phyloP scores from a whole-genome alignment of 92 coral and sea anemone species.

The Actinernus sp. region DNA sequence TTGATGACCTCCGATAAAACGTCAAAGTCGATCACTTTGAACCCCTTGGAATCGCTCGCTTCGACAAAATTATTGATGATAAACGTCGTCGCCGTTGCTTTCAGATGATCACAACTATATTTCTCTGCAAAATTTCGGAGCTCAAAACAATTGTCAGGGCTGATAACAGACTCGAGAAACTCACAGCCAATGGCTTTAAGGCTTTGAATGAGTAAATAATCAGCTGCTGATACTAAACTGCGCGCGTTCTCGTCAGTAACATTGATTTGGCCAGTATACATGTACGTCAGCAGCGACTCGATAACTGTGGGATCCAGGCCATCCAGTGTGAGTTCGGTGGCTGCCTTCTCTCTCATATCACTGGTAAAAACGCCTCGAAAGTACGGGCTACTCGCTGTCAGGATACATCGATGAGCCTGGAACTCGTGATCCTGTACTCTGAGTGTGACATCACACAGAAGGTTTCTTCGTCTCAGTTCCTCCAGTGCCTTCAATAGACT shows the following conservation, averaged over 20 bases:
- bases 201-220: constrained; percentile 78
- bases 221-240: constrained; percentile 79
- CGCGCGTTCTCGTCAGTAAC: constrained; percentile 71
- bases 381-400: constrained; percentile 85
- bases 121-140: constrained; percentile 84
- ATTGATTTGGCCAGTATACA: constrained; percentile 78
- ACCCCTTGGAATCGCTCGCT: constrained; percentile 77
- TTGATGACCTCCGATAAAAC: constrained; percentile 66
- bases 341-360: constrained; percentile 76
- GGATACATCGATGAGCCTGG: constrained; percentile 72
- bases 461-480: constrained; percentile 58
- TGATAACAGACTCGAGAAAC: constrained; percentile 58
- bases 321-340: constrained; percentile 66
- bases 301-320: constrained; percentile 59
- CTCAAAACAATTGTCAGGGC: constrained; percentile 76
- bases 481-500: constrained; percentile 59
- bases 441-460: constrained; percentile 84
- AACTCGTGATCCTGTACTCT: constrained; percentile 57
- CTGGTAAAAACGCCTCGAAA: constrained; percentile 79
- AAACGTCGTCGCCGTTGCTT: constrained; percentile 59
- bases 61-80: constrained; percentile 77
- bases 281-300: constrained; percentile 69
- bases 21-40: constrained; percentile 54
- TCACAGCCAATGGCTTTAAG: constrained; percentile 77
- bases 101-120: constrained; percentile 70